Conservation (phyloP, 1,140 invertebrate genomes). For the Drosophila insularis region DNA sequence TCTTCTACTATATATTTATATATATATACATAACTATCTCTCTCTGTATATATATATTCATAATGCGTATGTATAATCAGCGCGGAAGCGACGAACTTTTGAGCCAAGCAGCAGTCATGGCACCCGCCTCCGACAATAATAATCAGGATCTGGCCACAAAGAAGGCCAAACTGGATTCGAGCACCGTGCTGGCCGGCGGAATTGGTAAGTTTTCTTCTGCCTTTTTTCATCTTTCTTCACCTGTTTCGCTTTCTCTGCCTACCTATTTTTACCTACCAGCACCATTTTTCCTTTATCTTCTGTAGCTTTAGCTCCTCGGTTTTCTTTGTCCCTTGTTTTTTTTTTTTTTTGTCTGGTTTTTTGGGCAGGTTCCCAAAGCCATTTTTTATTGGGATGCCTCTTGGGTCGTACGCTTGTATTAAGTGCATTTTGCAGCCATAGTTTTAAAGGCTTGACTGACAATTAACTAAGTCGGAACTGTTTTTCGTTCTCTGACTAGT, state of each 20-base stretch:
- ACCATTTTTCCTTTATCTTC: slow-evolving; percentile 5
- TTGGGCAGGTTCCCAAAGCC: background rate
- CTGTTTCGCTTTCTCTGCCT: slow-evolving; percentile 1
- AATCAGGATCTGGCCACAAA: slow-evolving; percentile 95
- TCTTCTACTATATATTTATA: slow-evolving; percentile 19
- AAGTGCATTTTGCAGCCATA: slow-evolving; percentile 60
- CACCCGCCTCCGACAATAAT: slow-evolving; percentile 95
- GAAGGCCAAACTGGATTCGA: slow-evolving; percentile 88
- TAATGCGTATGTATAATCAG: slow-evolving; percentile 87
- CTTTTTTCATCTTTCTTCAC: slow-evolving; percentile 2
- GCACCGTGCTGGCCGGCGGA: slow-evolving; percentile 79
- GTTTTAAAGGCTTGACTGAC: slow-evolving; percentile 56
- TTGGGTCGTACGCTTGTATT: slow-evolving; percentile 42
- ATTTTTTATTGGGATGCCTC: slow-evolving; percentile 39
- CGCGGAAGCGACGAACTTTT: slow-evolving; percentile 97
- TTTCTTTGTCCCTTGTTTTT: slow-evolving; percentile 12
- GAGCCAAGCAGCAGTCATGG: slow-evolving; percentile 96
- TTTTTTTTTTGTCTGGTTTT: slow-evolving; percentile 6
- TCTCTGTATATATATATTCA: slow-evolving; percentile 24
- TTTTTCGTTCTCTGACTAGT: no score
- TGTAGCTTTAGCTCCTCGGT: slow-evolving; percentile 17
- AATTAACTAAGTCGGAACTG: slow-evolving; percentile 49
- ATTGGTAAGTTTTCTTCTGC: slow-evolving; percentile 76
- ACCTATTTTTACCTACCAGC: background rate
- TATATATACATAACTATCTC: slow-evolving; percentile 19